Evolutionary conservation across 2,888 invertebrate genomes (phyloP).

Genomic region (Leucophora obtusa): DNA sequence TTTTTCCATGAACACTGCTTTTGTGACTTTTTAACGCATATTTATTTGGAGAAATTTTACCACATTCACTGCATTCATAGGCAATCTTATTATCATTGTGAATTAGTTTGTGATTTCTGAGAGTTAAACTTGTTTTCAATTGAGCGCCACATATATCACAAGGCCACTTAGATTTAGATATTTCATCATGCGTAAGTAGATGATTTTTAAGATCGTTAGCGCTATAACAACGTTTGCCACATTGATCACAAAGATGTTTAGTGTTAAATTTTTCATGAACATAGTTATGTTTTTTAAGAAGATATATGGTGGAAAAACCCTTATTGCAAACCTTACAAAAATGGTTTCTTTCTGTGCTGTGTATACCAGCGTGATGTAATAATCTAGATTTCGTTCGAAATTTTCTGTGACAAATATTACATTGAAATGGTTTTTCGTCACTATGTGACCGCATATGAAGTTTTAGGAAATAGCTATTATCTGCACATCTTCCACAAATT

Average conservation of each 20-base stretch:
- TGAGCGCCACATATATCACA: slow-evolving; percentile 37
- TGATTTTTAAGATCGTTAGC: slow-evolving; percentile 31
- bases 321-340: slow-evolving; percentile 67
- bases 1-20: slow-evolving; percentile 15
- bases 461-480: too few species aligned
- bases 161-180: not conserved
- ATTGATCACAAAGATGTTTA: slow-evolving; percentile 61
- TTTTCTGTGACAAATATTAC: slow-evolving; percentile 64
- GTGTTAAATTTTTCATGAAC: slow-evolving; percentile 17
- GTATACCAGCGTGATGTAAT: slow-evolving; percentile 64
- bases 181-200: slow-evolving; percentile 21
- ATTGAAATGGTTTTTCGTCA: slow-evolving; percentile 42
- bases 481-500: slow-evolving; percentile 50
- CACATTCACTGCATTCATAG: slow-evolving; percentile 35
- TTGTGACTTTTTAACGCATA: slow-evolving; percentile 31
- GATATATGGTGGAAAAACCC: slow-evolving; percentile 57
- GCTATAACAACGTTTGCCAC: slow-evolving; percentile 49
- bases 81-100: slow-evolving; percentile 27
- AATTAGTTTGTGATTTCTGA: slow-evolving; percentile 25
- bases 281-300: slow-evolving; percentile 55
- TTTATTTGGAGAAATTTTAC: slow-evolving; percentile 20
- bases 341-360: slow-evolving; percentile 60
- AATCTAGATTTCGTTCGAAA: slow-evolving; percentile 62
- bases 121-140: slow-evolving; percentile 14
- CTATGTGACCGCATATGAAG: too few species aligned